A percentile compares a stretch with the other conserved stretches of the same genome.
These are phyloP conservation scores for Oxytorus armatus DNA, from an alignment of 2,888 invertebrate species.

Conservation along the genomic window DNA sequence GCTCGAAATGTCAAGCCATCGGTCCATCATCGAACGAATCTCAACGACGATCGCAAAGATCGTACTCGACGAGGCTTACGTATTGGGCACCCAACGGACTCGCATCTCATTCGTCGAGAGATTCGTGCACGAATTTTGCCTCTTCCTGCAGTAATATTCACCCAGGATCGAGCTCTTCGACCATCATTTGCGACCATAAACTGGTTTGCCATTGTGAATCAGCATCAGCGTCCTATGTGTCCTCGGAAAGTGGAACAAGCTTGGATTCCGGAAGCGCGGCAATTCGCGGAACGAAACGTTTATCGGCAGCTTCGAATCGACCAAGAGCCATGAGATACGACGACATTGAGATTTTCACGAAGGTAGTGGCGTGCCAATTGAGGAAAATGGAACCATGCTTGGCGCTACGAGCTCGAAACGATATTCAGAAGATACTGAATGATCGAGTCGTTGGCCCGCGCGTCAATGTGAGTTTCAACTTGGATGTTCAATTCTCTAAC, in stretches of 20 bases:
- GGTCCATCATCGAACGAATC: constrained; percentile 9
- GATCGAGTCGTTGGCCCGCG: constrained; percentile 33
- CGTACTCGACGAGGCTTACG: constrained; percentile 2
- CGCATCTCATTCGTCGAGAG: constrained; percentile 23
- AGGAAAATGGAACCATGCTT: constrained; percentile 65
- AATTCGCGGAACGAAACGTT: constrained; percentile 19
- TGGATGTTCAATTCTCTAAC: constrained; percentile 16
- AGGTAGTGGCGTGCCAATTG: constrained; percentile 66
- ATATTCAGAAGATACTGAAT: constrained; percentile 71
- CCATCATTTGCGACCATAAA: constrained; percentile 32
- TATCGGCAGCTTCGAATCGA: constrained; percentile 13
- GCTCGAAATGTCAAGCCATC: constrained; percentile 1
- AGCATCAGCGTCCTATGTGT: constrained; percentile 1
- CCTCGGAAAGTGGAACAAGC: constrained; percentile 24
- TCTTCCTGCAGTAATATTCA: constrained; percentile 11
- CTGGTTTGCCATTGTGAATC: neutral
- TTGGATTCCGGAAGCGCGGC: neutral
- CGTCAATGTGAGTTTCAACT: constrained; percentile 39
- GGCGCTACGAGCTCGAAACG: constrained; percentile 66
- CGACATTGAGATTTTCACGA: constrained; percentile 71
- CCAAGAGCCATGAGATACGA: constrained; percentile 46
- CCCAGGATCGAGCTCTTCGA: constrained; percentile 36
- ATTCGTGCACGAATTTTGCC: constrained; percentile 22
- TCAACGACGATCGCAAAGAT: constrained; percentile 33
- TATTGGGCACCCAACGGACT: neutral